Evolutionary conservation across 2,888 invertebrate species (phyloP), one percentile per base, ranked within the genome.

Genomic region (Spodoptera littoralis): DNA sequence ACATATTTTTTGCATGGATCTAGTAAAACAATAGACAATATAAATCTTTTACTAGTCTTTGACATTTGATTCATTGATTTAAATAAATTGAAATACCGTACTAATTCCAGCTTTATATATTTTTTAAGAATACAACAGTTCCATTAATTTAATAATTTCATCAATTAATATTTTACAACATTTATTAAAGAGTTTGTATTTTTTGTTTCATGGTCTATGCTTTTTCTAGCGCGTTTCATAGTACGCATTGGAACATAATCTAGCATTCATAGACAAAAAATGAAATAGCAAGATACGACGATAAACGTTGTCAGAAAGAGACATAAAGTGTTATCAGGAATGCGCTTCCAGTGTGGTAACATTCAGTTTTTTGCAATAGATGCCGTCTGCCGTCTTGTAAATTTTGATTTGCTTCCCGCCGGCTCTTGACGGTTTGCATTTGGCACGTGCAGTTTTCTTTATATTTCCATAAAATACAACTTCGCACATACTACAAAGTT

Each of bases 401-500:
- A 85, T 88, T 92, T 90, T 89, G 85, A 89, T 92, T 91, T 89
- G 86, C 90, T 92, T 93, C 93, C 92, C 93, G 93, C 93, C 94
- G 92, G 90, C 88, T 86, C 79, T 85, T 92, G 92, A 92, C 93
- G 92, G 94, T 91, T 92, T 91, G 89, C 85, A 88, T 93, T 93
- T 92, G 90, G 94, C 94, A 94, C 94, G 94, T 94, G 94, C 92
- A 90, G 90, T 83, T 92, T 92, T 88, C 86, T 84, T 80, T 88
- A 85, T 65, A 77, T 83, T 87, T 85, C 84, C 76, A 76, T 81
- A 83, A 86, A 90, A 88, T 80, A 85, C 67, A 84, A 78, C 77
- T 85, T 84, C 70, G 75, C 77, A 83, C 79, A 77, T 76, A 72
- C 76, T 84, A 82, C 67, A 84, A 77, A 87, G 88, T 86, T 86